Conservation (phyloP, 2,113 vertebrate genomes). For the Protobothrops flavoviridis region DNA sequence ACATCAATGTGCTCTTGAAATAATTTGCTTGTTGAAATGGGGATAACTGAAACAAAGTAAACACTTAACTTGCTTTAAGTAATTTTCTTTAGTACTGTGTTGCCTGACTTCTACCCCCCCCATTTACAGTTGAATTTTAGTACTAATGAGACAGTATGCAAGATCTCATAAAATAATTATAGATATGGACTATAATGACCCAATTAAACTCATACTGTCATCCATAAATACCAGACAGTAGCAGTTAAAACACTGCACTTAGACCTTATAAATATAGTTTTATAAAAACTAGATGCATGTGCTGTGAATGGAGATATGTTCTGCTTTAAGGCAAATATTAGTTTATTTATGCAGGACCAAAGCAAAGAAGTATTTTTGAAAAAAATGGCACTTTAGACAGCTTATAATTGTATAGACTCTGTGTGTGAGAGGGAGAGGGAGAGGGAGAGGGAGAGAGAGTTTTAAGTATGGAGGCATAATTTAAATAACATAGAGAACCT, state of each 20-base stretch:
- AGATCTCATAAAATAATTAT: not conserved
- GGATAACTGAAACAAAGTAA: not conserved
- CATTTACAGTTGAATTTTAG: not conserved
- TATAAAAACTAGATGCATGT: not conserved
- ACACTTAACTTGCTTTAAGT: not conserved
- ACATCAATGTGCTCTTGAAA: not conserved
- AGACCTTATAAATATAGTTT: not conserved
- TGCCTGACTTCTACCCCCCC: not conserved
- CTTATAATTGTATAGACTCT: not conserved
- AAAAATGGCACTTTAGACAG: not conserved
- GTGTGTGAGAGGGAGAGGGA: too few species aligned
- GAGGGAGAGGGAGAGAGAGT: not conserved
- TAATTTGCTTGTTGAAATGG: not conserved
- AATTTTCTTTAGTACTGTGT: not conserved
- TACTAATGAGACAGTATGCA: not conserved
- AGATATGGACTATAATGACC: not conserved
- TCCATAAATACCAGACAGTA: not conserved
- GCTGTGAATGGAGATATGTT: not conserved
- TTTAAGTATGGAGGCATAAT: not conserved
- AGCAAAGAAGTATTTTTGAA: not conserved
- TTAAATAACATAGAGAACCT: not conserved
- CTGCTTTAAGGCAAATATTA: not conserved
- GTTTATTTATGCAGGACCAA: not conserved
- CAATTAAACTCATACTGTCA: not conserved
- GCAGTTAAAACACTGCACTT: not conserved